phyloP scores from a whole-genome alignment of 2,113 vertebrate species.

The Ariopsis seemanni region DNA sequence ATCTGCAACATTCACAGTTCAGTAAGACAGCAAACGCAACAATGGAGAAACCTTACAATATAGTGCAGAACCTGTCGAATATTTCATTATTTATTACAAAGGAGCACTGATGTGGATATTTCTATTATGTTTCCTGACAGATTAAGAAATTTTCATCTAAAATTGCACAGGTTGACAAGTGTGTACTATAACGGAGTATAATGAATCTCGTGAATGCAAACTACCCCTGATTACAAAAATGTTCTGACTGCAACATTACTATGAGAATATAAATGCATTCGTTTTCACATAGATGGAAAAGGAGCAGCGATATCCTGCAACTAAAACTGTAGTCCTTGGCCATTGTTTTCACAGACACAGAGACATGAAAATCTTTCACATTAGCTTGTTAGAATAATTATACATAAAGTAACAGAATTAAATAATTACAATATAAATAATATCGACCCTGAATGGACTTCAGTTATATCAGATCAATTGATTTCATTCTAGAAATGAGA shows the following conservation, averaged over 20 bases:
- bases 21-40: neutral
- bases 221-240: constrained; percentile 24
- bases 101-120: constrained; percentile 38
- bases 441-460: constrained; percentile 54
- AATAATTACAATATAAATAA: constrained; percentile 56
- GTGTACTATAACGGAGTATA: neutral
- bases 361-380: constrained; percentile 51
- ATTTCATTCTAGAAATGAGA: neutral
- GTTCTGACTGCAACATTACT: neutral
- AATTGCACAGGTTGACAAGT: constrained; percentile 29
- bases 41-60: neutral
- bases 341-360: constrained; percentile 22
- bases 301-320: constrained; percentile 36
- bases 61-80: constrained; percentile 7
- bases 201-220: neutral
- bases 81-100: constrained; percentile 52
- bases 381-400: constrained; percentile 54
- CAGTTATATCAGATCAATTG: neutral
- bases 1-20: constrained; percentile 45
- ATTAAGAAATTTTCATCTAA: constrained; percentile 42
- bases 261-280: neutral
- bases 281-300: constrained; percentile 52
- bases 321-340: constrained; percentile 24
- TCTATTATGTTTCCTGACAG: constrained; percentile 29
- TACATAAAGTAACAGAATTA: neutral